Evolutionary conservation across 2,113 vertebrate species (phyloP), one percentile per base, ranked within the genome.

Genomic region (Trinectes maculatus): DNA sequence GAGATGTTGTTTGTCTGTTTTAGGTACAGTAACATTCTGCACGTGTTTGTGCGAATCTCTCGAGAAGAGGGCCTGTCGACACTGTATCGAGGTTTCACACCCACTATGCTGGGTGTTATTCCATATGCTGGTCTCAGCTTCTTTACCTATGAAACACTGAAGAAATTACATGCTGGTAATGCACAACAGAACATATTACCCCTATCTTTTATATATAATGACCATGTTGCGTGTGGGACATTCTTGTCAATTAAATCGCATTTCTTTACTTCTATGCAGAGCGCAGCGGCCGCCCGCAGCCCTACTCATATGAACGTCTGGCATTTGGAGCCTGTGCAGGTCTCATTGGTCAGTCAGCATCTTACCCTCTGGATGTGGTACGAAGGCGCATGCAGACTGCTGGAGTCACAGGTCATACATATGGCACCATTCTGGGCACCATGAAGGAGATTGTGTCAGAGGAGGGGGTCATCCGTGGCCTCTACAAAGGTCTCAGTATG

Each of bases 401-500:
- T 0, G 97, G 97, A 0, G 95, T 97, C 19, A 96, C 93, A 0
- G 96, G 96, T 39, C 94, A 95, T 88, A 92, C 89, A 0, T 96
- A 95, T 70, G 54, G 89, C 67, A 95, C 93, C 90, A 95, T 99
- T 79, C 5, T 90, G 19, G 89, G 90, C 77, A 99, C 97, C 42
- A 95, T 98, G 92, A 84, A 39, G 3, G 91, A 95, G 40, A 96
- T 99, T 1, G 82, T 97, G 12, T 16, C 87, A 0, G 95, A 98
- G 71, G 98, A 98, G 79, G 98, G 98, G 9, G 66, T 95, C 0
- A 29, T 98, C 71, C 89, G 94, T 0, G 97, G 98, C 47, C 84
- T 99, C 16, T 99, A 98, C 92, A 99, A 99, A 77, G 98, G 98
- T 57, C 95, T 99, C 72, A 99, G 97, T 87, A 98, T 99, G 98